Evolutionary conservation across 2,113 vertebrate genomes (phyloP).

Genomic region (Corythaeola cristata): DNA sequence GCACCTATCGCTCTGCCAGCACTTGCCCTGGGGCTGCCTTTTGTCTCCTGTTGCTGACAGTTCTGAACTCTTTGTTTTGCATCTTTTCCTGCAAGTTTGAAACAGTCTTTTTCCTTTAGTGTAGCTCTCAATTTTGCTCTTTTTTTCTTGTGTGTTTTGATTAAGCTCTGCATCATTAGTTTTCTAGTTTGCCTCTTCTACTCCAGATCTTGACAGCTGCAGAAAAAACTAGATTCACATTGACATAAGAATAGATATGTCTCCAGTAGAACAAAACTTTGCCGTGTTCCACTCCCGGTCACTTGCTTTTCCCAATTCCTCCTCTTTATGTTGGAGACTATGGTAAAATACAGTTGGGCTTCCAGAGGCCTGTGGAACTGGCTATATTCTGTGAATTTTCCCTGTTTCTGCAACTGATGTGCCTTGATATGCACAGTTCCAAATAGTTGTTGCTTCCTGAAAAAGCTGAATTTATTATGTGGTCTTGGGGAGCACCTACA

Average conservation of each 20-base stretch:
- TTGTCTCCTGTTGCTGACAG: constrained; percentile 7
- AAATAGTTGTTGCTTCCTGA: not conserved
- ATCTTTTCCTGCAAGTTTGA: not conserved
- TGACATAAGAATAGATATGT: not conserved
- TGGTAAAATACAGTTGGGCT: not conserved
- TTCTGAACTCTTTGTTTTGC: not conserved
- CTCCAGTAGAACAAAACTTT: not conserved
- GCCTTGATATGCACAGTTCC: not conserved
- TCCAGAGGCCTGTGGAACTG: not conserved
- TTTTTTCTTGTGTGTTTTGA: not conserved
- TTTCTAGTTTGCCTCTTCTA: not conserved
- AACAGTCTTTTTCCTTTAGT: not conserved
- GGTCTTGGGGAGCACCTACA: not conserved
- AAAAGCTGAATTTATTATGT: not conserved
- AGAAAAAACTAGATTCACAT: not conserved
- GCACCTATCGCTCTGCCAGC: not conserved
- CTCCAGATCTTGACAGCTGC: not conserved
- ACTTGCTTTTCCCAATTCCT: not conserved
- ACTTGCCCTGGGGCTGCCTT: constrained; percentile 1
- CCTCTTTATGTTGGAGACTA: not conserved
- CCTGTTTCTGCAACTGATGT: not conserved
- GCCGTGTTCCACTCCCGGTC: not conserved
- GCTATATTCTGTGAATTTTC: not conserved
- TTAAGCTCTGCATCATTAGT: not conserved
- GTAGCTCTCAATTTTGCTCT: not conserved